These are phyloP conservation scores for Exaiptasia diaphana DNA, from an alignment of 64 coral and sea anemone species.

Conservation along the genomic window DNA sequence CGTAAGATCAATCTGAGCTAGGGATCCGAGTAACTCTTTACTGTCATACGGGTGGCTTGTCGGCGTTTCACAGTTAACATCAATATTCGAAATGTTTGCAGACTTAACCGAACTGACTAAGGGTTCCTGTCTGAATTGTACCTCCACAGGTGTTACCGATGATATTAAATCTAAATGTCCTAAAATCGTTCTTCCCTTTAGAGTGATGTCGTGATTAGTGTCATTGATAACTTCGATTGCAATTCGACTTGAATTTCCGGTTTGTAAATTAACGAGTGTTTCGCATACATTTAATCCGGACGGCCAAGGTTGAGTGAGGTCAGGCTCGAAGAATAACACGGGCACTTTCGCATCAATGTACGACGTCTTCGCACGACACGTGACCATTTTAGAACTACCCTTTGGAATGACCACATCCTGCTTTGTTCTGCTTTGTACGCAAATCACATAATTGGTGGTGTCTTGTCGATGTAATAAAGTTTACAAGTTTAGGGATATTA, in stretches of 20 bases:
- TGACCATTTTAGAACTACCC: slow-evolving; percentile 27
- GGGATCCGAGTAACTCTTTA: neutral
- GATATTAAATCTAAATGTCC: slow-evolving; percentile 47
- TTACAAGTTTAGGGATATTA: slow-evolving; percentile 26
- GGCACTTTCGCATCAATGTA: slow-evolving; percentile 22
- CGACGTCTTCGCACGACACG: slow-evolving; percentile 25
- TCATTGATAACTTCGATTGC: slow-evolving; percentile 36
- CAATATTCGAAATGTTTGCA: neutral
- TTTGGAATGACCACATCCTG: slow-evolving; percentile 41
- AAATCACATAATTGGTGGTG: slow-evolving; percentile 51
- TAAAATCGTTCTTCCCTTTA: slow-evolving; percentile 27
- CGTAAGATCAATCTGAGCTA: slow-evolving; percentile 2
- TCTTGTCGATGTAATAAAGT: slow-evolving; percentile 22
- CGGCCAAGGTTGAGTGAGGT: slow-evolving; percentile 22
- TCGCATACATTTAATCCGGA: slow-evolving; percentile 27
- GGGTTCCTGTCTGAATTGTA: neutral
- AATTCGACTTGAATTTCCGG: slow-evolving; percentile 18
- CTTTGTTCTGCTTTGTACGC: slow-evolving; percentile 41
- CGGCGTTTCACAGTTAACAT: neutral
- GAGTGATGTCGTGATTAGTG: slow-evolving; percentile 45
- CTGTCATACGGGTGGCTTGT: neutral
- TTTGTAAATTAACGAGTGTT: slow-evolving; percentile 18
- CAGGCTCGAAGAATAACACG: slow-evolving; percentile 50
- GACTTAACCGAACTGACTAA: neutral
- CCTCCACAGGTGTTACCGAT: slow-evolving; percentile 51